These are phyloP conservation scores for Formica aserva DNA, from an alignment of 2,888 invertebrate genomes.

Conservation along the genomic window DNA sequence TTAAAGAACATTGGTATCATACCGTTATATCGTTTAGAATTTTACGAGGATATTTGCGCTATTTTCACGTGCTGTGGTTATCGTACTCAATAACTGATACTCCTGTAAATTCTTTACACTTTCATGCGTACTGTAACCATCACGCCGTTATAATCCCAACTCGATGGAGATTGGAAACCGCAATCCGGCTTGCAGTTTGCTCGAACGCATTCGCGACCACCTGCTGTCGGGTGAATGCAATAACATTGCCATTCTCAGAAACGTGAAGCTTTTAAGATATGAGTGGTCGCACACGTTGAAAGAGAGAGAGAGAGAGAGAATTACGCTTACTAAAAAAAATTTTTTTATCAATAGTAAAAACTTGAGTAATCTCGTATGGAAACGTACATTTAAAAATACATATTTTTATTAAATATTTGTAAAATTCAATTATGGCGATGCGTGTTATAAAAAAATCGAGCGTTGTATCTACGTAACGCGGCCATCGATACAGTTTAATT, in stretches of 20 bases:
- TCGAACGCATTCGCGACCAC: conserved; percentile 4
- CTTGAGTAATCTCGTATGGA: neutral
- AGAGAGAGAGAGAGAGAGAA: neutral
- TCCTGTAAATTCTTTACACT: conserved; percentile 7
- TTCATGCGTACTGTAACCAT: neutral
- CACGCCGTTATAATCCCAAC: neutral
- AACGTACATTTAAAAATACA: neutral
- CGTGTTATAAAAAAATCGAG: neutral
- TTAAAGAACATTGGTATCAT: neutral
- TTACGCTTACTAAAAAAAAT: neutral
- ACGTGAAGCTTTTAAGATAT: neutral
- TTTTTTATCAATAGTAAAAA: neutral
- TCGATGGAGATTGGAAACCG: conserved; percentile 12
- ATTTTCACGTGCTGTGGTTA: neutral
- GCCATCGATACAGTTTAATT: neutral
- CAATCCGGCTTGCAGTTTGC: neutral
- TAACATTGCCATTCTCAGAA: conserved; percentile 1
- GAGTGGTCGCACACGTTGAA: neutral
- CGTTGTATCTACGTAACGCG: neutral
- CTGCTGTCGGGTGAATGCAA: conserved; percentile 1
- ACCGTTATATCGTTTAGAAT: neutral
- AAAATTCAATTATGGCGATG: neutral
- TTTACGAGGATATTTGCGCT: neutral
- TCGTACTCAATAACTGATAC: neutral
- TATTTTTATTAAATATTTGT: neutral